Evolutionary conservation across 2,113 vertebrate genomes (phyloP).

Genomic region (Bujurquina vittata): DNA sequence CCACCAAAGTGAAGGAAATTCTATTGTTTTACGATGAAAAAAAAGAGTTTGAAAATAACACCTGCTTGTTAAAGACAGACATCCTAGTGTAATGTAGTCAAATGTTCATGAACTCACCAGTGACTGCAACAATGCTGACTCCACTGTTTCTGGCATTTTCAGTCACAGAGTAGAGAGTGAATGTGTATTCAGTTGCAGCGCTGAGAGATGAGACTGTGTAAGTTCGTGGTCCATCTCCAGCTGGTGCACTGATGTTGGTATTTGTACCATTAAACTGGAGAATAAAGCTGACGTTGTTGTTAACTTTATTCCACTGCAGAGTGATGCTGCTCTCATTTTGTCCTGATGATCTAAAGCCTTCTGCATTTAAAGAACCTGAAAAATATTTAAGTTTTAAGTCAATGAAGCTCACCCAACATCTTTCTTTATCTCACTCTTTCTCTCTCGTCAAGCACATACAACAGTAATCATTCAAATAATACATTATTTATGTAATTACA

Average conservation of each 20-base stretch:
- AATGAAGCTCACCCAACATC: too few relatives aligned
- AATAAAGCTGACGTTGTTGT: neutral
- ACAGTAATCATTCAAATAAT: too few relatives aligned
- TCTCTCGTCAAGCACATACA: too few relatives aligned
- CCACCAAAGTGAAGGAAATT: too few relatives aligned
- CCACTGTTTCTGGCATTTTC: neutral
- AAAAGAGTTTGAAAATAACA: too few relatives aligned
- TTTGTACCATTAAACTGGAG: conserved; percentile 33
- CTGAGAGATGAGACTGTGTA: conserved; percentile 30
- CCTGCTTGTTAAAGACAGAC: too few relatives aligned
- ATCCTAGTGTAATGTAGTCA: too few relatives aligned
- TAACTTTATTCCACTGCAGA: conserved; percentile 53
- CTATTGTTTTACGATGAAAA: too few relatives aligned
- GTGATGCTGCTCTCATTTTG: conserved; percentile 34
- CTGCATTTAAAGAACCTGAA: neutral
- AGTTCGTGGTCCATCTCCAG: neutral
- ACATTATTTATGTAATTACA: too few relatives aligned
- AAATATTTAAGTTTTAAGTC: too few relatives aligned
- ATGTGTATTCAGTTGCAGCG: conserved; percentile 34
- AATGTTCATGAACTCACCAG: too few relatives aligned
- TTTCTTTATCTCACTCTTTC: too few relatives aligned
- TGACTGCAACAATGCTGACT: neutral
- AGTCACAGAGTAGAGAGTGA: conserved; percentile 49
- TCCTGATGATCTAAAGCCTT: neutral
- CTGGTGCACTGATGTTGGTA: conserved; percentile 3